Evolutionary conservation across 2,797 vertebrate species (phyloP), one percentile per base, ranked within the genome.

Genomic region (Malurus leucopterus): DNA sequence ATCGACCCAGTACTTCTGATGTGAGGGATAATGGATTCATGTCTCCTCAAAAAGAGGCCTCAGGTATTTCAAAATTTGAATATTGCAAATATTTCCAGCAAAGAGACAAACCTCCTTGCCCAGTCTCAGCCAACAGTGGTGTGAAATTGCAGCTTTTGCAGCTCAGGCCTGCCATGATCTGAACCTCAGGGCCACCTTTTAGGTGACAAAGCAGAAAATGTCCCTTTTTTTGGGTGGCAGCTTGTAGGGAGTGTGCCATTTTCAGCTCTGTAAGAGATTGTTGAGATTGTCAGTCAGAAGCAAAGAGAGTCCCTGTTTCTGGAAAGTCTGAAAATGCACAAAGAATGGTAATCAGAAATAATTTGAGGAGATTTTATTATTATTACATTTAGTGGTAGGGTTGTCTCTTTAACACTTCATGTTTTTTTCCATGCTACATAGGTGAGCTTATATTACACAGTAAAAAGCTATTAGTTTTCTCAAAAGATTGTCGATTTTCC

Each of bases 391-490:
- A 85, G 62, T 79, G 70, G 34, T 77, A 70, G 80, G 40, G 41
- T 88, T 87, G 64, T 80, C 57, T 89, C 36, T 86, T 92, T 75
- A 81, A 49, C 46, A 61, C 57, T 71, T 85, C 78, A 57, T 70
- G 50, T 74, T 65, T 89, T 95, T 95, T 84, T 86, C 40, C 84
- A 32, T 59, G 24, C 57, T 71, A 90, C 67, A 61, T 89, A 85
- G 76, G 54, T 93, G 53, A 89, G 57, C 27, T 93, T 90, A 72
- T 69, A 85, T 70, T 88, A 64, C 55, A 82, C 14, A 73, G 74
- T 86, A 77, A 96, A 93, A 95, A 94, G 77, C 70, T 86, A 68
- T 94, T 88, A 43, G 44, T 95, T 96, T 93, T 95, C 90, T 94
- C 84, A 89, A 93, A 95, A 79, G 62, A 80, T 74, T 88, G 70